phyloP scores from a whole-genome alignment of 2,888 invertebrate species.

The Orchesella flavescens region DNA sequence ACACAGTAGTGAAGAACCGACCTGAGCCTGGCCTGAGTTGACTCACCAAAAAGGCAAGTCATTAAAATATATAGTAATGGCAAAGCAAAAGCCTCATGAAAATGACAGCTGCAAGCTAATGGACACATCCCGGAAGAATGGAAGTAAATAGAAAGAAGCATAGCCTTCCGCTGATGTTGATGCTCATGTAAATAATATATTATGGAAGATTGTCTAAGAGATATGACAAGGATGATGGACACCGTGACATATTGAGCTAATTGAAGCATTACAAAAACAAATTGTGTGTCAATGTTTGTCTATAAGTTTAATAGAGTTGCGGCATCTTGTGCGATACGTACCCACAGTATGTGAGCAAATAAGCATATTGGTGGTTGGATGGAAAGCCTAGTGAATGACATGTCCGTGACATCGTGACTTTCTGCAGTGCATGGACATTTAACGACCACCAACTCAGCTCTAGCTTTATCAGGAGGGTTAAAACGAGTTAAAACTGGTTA shows the following conservation, averaged over 20 bases:
- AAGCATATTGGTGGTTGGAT: no score
- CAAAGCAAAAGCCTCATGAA: neutral
- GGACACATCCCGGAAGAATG: conserved; percentile 58
- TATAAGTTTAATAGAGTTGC: neutral
- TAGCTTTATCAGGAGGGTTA: neutral
- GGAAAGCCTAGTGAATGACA: neutral
- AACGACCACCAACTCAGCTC: neutral
- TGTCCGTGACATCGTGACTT: conserved; percentile 25
- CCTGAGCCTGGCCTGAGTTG: neutral
- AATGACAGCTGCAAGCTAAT: conserved; percentile 49
- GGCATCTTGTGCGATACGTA: neutral
- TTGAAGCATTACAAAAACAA: neutral
- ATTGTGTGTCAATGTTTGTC: neutral
- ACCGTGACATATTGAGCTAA: neutral
- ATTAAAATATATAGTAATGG: neutral
- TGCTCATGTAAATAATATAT: neutral
- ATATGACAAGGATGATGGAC: conserved; percentile 1
- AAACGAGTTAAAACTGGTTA: neutral
- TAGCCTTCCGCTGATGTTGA: neutral
- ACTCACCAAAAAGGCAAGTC: neutral
- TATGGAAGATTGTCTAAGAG: neutral
- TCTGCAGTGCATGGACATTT: neutral
- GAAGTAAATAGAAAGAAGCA: neutral
- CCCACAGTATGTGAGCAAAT: no score
- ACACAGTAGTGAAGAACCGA: no score